Conservation (phyloP, 2,888 invertebrate genomes). For the Barypeithes pellucidus region DNA sequence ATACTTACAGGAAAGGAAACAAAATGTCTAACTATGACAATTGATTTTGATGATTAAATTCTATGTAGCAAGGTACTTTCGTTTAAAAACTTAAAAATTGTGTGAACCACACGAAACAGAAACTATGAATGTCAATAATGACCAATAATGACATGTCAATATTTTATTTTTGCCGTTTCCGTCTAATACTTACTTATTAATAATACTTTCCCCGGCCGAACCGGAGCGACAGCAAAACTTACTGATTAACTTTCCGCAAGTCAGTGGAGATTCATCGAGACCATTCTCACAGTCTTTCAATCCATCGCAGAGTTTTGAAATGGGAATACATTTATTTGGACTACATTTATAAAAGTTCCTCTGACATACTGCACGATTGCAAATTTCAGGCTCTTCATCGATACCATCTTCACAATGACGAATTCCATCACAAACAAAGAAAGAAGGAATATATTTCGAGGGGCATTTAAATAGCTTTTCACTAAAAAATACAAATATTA, state of each 20-base stretch:
- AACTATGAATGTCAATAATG: too few species aligned
- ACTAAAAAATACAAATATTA: constrained; percentile 21
- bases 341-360: constrained; percentile 33
- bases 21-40: too few species aligned
- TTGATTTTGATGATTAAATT: too few species aligned
- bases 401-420: constrained; percentile 30
- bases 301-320: constrained; percentile 34
- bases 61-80: too few species aligned
- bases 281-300: constrained; percentile 32
- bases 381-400: constrained; percentile 31
- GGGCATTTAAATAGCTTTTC: constrained; percentile 34
- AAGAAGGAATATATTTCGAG: constrained; percentile 18
- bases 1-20: too few species aligned
- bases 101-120: too few species aligned
- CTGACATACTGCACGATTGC: constrained; percentile 22
- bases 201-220: too few species aligned
- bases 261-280: constrained; percentile 31
- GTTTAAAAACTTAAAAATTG: too few species aligned
- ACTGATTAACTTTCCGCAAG: constrained; percentile 29
- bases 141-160: too few species aligned
- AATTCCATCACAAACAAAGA: constrained; percentile 36
- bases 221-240: too few species aligned
- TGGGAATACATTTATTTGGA: constrained; percentile 24
- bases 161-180: too few species aligned
- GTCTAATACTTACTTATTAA: too few species aligned